Base-by-base conservation (phyloP, 2,113 vertebrate genomes). In the Microtus oregoni region DNA sequence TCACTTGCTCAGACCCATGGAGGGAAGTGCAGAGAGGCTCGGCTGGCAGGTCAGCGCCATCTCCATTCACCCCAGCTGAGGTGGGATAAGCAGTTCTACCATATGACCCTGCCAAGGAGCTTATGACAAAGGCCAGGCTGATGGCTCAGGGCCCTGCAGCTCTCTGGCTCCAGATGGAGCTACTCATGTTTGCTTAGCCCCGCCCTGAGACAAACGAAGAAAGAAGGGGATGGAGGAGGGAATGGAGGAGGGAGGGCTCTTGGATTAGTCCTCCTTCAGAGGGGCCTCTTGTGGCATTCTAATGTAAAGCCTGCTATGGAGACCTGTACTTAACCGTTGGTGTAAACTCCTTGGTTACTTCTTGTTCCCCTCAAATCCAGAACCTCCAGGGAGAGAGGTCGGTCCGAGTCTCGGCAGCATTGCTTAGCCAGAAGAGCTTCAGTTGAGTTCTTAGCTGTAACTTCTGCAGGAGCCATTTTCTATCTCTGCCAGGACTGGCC, bases 121-220 rank as follows among this genome's bases (percentile, higher is more conserved):
- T 22, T 41, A 92, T 81, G 93, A 94, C 91, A 96, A 86, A 92
- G 88, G 44, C 90, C 85, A 94, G 85, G 89, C 96, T 79, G 75
- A 90, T 67, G 58, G 70, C 88, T 65, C 83, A 13, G 55, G 68
- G 78, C 83, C 86, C 78, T 55, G 14, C 3, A 17, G 65, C 47
- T 41, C 63, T 81, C 41, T 32, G 22, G 47, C 41, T 47, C 68
- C 73, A 91, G 89, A 83, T 75, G 63, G 52, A 95, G 82, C 44
- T 73, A 72, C 75, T 94, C 55, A 38, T 8, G 11, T 50, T 72
- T 85, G 58, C 50, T 81, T 58, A 86, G 87, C 83, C 22, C 10
- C 3, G 7, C 58, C 68, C 75, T 35, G 83, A 92, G 67, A 72
- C 44, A 4, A 58, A 91, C 73, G 85, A 82, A 86, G 32, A 32